Base-by-base conservation (phyloP, 2,888 invertebrate species). In the Diarsia brunnea region DNA sequence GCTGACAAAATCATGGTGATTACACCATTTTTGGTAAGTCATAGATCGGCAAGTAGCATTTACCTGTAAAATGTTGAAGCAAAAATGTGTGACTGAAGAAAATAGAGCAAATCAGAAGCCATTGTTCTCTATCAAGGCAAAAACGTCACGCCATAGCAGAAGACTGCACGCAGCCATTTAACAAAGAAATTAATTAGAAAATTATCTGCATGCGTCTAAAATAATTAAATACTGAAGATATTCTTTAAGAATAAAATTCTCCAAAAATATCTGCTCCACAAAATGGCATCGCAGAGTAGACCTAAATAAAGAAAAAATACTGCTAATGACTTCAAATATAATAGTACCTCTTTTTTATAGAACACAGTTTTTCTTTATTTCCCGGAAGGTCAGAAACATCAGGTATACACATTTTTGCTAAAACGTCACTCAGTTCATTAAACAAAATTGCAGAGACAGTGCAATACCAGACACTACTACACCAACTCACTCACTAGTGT, bases 381-480 rank as follows among this genome's bases (percentile, higher is more conserved):
- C 84, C 81, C 16, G 75, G 14, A 21, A 84, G 38, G 8, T 88
- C 88, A 21, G 90, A 72, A 10, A 79, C 79, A 61, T 92, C 94
- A 0, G 91, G 91, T 73, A 95, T 69, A 88, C 95, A 95, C 95
- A 96, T 96, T 81, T 87, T 91, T 31, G 43, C 19, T 60, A 31
- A n/a, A 8, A 27, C 51, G 67, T 61, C 76, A 78, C 75, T 65
- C 38, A 19, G 58, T 8, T 75, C 64, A 74, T 69, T 53, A 82
- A 75, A 66, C 51, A 68, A 73, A 73, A 73, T 69, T 53, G 63
- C 68, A 61, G 70, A 82, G 65, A 78, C 73, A 65, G 69, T 74
- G 71, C 69, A 81, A 79, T 84, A 91, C 90, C 89, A 89, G 91
- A 89, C 92, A 87, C 84, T 87, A 73, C 90, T 77, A 84, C 75